phyloP scores from a whole-genome alignment of 2,113 vertebrate genomes.

The Oryzias woworae region DNA sequence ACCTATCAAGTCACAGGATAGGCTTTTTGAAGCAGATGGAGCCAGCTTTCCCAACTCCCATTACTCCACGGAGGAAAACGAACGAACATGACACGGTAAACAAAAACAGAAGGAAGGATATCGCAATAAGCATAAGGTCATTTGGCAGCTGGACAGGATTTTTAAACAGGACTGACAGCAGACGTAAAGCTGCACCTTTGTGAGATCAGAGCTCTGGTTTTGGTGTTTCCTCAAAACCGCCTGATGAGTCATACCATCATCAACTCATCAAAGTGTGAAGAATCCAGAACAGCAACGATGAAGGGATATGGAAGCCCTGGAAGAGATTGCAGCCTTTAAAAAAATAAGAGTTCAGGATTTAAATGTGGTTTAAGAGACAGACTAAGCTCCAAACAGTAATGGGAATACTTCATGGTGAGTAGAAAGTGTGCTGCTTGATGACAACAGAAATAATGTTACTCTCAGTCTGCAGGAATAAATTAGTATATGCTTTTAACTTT shows the following conservation, averaged over 20 bases:
- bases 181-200: too few species aligned
- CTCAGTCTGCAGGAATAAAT: background rate
- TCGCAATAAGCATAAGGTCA: too few species aligned
- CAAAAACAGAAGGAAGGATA: slow-evolving; percentile 13
- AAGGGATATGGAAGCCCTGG: slow-evolving; percentile 12
- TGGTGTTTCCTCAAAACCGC: too few species aligned
- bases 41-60: slow-evolving; percentile 19
- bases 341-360: slow-evolving; percentile 8
- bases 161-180: background rate
- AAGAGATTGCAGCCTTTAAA: background rate
- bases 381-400: slow-evolving; percentile 4
- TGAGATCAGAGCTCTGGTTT: too few species aligned
- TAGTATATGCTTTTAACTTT: slow-evolving; percentile 1
- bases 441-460: slow-evolving; percentile 9
- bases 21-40: slow-evolving; percentile 42
- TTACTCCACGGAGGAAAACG: slow-evolving; percentile 41
- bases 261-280: slow-evolving; percentile 10
- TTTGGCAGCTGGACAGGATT: slow-evolving; percentile 2
- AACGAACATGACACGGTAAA: slow-evolving; percentile 21
- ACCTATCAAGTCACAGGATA: slow-evolving; percentile 47
- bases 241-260: slow-evolving; percentile 10
- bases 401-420: slow-evolving; percentile 9
- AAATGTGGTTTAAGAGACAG: background rate
- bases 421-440: slow-evolving; percentile 13
- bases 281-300: slow-evolving; percentile 8